These are phyloP conservation scores for Chymomyza costata DNA, from an alignment of 1,140 invertebrate species.

Conservation along the genomic window DNA sequence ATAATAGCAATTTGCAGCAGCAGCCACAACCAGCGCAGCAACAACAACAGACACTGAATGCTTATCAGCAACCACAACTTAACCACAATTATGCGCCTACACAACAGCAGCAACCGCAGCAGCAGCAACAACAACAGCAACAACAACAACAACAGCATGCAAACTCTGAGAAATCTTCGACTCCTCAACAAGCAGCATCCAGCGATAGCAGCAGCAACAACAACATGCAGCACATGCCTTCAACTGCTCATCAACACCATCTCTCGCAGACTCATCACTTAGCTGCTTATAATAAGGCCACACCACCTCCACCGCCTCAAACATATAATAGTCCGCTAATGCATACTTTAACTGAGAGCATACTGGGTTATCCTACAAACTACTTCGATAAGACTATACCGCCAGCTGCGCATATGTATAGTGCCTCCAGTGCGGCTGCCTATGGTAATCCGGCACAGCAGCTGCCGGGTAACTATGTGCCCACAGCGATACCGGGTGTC, in stretches of 20 bases:
- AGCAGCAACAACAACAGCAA: slow-evolving; percentile 23
- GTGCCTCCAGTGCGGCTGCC: slow-evolving; percentile 36
- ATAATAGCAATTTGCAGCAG: slow-evolving; percentile 27
- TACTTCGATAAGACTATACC: slow-evolving; percentile 72
- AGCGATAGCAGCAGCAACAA: slow-evolving; percentile 22
- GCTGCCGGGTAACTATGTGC: slow-evolving; percentile 59
- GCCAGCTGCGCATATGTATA: slow-evolving; percentile 71
- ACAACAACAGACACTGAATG: slow-evolving; percentile 20
- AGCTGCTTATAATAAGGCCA: slow-evolving; percentile 65
- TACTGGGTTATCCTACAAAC: slow-evolving; percentile 51
- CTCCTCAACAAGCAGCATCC: slow-evolving; percentile 11
- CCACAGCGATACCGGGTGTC: slow-evolving; percentile 21
- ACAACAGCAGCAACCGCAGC: slow-evolving; percentile 14
- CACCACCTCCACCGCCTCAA: slow-evolving; percentile 57
- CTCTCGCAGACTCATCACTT: slow-evolving; percentile 64
- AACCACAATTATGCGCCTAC: slow-evolving; percentile 24
- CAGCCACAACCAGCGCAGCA: slow-evolving; percentile 20
- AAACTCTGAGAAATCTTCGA: slow-evolving; percentile 1
- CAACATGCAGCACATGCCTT: slow-evolving; percentile 49
- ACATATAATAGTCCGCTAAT: slow-evolving; percentile 68
- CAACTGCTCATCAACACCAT: slow-evolving; percentile 57
- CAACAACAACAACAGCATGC: too few relatives aligned
- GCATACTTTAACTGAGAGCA: slow-evolving; percentile 52
- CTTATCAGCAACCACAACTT: slow-evolving; percentile 23
- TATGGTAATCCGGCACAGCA: slow-evolving; percentile 66